Percentiles rank a stretch among this genome's conserved stretches.
These are phyloP conservation scores for Muricea muricata DNA, from an alignment of 92 coral and sea anemone species.

Conservation along the genomic window DNA sequence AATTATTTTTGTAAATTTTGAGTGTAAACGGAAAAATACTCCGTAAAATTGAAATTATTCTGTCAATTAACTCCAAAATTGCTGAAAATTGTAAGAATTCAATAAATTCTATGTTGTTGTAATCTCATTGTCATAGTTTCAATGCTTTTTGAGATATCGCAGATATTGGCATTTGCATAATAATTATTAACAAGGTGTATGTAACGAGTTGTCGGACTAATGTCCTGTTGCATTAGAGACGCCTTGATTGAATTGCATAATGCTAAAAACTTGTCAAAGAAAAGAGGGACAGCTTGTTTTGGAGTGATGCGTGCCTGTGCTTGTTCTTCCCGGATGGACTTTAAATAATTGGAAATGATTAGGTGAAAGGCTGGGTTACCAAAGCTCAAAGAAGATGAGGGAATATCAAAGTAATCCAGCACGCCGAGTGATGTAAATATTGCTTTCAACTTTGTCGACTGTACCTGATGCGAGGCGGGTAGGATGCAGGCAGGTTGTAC, in stretches of 20 bases:
- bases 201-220: conserved; percentile 48
- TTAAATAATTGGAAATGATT: conserved; percentile 36
- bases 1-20: too few species aligned
- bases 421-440: conserved; percentile 19
- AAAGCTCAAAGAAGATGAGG: neutral
- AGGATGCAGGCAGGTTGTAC: conserved; percentile 58
- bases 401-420: neutral
- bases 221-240: conserved; percentile 17
- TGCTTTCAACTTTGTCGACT: conserved; percentile 46
- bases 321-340: conserved; percentile 58
- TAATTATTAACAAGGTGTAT: too few species aligned
- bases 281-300: conserved; percentile 69
- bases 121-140: too few species aligned
- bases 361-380: conserved; percentile 62
- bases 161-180: too few species aligned
- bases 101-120: too few species aligned
- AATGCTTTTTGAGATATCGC: too few species aligned
- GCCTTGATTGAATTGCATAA: conserved; percentile 41
- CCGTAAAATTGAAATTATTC: too few species aligned
- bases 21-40: too few species aligned
- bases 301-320: conserved; percentile 64
- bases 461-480: conserved; percentile 71
- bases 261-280: conserved; percentile 61
- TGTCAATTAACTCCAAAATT: too few species aligned
- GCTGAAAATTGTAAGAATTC: too few species aligned